Evolutionary conservation across 2,888 invertebrate species (phyloP).

Genomic region (Lasioglossum villosulum): DNA sequence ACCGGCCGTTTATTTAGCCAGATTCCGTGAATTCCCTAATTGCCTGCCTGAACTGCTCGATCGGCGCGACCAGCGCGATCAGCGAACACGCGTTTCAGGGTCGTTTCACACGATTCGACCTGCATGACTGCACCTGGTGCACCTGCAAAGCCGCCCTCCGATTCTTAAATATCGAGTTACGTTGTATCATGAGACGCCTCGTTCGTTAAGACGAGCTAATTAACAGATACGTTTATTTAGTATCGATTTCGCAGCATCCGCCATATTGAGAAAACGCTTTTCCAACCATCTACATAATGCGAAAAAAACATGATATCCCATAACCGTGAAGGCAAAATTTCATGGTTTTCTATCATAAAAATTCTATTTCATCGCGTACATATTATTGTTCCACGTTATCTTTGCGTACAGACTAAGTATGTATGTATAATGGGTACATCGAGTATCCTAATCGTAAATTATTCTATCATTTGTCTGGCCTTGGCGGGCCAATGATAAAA

Average conservation of each 20-base stretch:
- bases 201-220: too few relatives aligned
- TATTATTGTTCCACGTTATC: not conserved
- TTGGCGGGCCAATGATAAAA: not conserved
- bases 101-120: not conserved
- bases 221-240: not conserved
- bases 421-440: too few relatives aligned
- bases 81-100: not conserved
- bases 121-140: not conserved
- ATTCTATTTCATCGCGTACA: not conserved
- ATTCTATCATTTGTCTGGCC: not conserved
- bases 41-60: not conserved
- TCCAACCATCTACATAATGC: not conserved
- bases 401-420: not conserved
- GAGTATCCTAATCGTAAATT: not conserved
- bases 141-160: not conserved
- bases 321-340: not conserved
- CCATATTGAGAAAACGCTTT: not conserved
- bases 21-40: constrained; percentile 33
- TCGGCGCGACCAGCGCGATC: too few relatives aligned
- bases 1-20: constrained; percentile 17
- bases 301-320: not conserved
- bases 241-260: not conserved
- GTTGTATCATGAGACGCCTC: too few relatives aligned
- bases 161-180: too few relatives aligned
- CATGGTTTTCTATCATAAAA: not conserved